These are phyloP conservation scores for Ostrea denselamellosa DNA, from an alignment of 1,140 invertebrate genomes.

Conservation along the genomic window DNA sequence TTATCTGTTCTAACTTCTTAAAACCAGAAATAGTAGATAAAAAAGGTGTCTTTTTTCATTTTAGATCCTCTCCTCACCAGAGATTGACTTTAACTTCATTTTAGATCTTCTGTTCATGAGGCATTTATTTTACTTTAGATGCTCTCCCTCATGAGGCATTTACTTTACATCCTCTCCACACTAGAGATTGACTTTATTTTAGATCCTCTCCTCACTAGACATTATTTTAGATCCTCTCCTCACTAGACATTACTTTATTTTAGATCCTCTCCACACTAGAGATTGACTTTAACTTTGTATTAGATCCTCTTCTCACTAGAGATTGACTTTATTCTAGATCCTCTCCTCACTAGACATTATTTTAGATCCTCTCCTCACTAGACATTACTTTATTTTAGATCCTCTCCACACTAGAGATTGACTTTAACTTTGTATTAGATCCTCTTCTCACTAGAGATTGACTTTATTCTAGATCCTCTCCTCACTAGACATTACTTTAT, in stretches of 20 bases:
- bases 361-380: too few relatives aligned
- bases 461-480: too few relatives aligned
- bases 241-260: slow-evolving; percentile 74
- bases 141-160: slow-evolving; percentile 56
- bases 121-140: slow-evolving; percentile 66
- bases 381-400: too few relatives aligned
- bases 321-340: slow-evolving; percentile 65
- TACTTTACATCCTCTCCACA: slow-evolving; percentile 69
- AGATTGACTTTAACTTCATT: not conserved
- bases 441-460: too few relatives aligned
- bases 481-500: not conserved
- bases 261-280: not conserved
- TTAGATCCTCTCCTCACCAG: not conserved
- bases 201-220: slow-evolving; percentile 61
- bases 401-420: too few relatives aligned
- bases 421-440: too few relatives aligned
- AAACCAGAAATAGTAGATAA: not conserved
- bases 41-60: not conserved
- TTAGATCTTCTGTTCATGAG: too few relatives aligned
- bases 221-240: slow-evolving; percentile 58
- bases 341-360: too few relatives aligned
- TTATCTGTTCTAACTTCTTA: not conserved
- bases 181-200: slow-evolving; percentile 73
- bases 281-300: slow-evolving; percentile 39
- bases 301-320: slow-evolving; percentile 77